phyloP scores from a whole-genome alignment of 2,113 vertebrate genomes.

The Nibea albiflora region DNA sequence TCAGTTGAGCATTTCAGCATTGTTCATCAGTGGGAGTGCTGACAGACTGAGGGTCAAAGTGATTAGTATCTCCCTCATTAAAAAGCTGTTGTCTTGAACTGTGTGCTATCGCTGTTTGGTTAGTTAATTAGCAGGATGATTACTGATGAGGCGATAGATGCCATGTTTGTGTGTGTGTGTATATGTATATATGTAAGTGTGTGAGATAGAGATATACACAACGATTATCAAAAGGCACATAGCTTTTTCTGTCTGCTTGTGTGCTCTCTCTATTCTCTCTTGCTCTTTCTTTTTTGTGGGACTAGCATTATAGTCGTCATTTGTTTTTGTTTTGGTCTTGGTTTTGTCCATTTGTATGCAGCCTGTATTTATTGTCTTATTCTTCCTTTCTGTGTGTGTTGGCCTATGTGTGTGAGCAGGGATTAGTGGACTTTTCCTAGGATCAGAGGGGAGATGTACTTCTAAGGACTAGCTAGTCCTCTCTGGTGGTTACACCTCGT shows the following conservation, averaged over 20 bases:
- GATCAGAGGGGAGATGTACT: constrained; percentile 70
- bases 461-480: constrained; percentile 59
- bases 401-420: constrained; percentile 1
- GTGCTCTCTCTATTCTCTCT: constrained; percentile 3
- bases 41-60: constrained; percentile 61
- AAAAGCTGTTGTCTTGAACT: constrained; percentile 64
- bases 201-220: constrained; percentile 2
- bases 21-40: constrained; percentile 33
- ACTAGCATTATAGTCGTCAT: constrained; percentile 1
- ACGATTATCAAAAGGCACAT: constrained; percentile 37
- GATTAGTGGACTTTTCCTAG: constrained; percentile 64
- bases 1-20: constrained; percentile 24
- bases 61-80: constrained; percentile 68
- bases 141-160: constrained; percentile 59
- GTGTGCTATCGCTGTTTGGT: constrained; percentile 58
- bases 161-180: neutral
- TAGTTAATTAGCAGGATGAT: constrained; percentile 69
- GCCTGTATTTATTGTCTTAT: constrained; percentile 21
- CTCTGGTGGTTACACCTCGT: constrained; percentile 46
- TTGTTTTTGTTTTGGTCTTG: constrained; percentile 28
- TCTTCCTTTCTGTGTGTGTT: constrained; percentile 22
- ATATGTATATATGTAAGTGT: neutral
- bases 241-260: constrained; percentile 10
- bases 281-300: constrained; percentile 8
- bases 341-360: neutral